A percentile compares a stretch with the other conserved stretches of the same genome.
These are phyloP conservation scores for Ictidomys tridecemlineatus DNA, from an alignment of 2,113 vertebrate species.

Conservation along the genomic window DNA sequence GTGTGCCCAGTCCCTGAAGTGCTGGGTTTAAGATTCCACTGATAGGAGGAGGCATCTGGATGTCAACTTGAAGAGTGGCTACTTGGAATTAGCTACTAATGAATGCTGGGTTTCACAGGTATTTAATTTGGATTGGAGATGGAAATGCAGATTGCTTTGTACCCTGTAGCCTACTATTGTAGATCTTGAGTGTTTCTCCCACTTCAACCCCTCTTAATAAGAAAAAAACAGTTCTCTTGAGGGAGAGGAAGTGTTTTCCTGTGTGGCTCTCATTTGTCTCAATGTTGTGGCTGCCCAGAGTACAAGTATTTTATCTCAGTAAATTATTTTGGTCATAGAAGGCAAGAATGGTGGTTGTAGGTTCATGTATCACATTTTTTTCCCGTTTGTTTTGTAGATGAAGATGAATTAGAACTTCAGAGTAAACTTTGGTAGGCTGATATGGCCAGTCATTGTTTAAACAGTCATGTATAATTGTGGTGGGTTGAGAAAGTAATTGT, in stretches of 20 bases:
- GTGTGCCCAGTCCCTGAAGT: rapidly evolving
- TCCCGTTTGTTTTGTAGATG: neutral
- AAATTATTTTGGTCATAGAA: slow-evolving; percentile 59
- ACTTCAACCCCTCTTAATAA: neutral
- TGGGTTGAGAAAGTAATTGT: neutral
- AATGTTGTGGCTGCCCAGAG: slow-evolving; percentile 56
- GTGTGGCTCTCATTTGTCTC: slow-evolving; percentile 64
- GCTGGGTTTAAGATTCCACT: neutral
- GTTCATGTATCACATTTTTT: neutral
- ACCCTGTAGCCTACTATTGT: neutral
- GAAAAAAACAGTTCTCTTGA: neutral
- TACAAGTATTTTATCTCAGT: slow-evolving; percentile 73
- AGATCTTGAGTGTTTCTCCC: neutral
- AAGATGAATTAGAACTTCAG: neutral
- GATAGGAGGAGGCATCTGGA: rapidly evolving
- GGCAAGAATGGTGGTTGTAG: slow-evolving; percentile 61
- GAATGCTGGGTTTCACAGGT: neutral
- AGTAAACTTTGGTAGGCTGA: neutral
- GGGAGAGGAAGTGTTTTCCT: neutral
- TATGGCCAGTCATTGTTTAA: neutral
- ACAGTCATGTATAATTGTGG: neutral
- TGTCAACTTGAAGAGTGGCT: neutral
- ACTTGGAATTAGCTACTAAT: neutral
- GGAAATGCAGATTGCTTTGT: neutral
- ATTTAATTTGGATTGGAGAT: neutral